These are phyloP conservation scores for Porphyrio hochstetteri DNA, from an alignment of 2,113 vertebrate species.

Conservation along the genomic window DNA sequence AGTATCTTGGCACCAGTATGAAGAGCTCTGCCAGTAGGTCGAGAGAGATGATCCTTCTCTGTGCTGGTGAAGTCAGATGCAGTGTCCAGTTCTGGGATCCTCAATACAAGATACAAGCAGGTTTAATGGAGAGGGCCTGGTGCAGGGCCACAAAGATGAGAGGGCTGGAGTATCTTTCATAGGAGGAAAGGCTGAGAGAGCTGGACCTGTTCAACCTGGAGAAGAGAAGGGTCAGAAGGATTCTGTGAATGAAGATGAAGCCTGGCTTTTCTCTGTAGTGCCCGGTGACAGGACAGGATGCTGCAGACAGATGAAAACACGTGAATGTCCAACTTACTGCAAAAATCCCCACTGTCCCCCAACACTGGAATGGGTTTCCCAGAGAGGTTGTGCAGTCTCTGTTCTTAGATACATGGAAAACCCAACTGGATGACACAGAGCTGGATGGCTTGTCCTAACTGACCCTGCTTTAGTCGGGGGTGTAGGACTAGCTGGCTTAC, in stretches of 20 bases:
- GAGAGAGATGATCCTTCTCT: not conserved
- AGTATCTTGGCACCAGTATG: not conserved
- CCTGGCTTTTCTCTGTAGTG: not conserved
- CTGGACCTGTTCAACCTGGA: not conserved
- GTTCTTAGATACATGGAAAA: not conserved
- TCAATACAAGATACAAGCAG: rapidly evolving
- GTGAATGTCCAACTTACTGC: not conserved
- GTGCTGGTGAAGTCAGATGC: not conserved
- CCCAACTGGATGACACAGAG: rapidly evolving
- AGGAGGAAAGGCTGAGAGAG: not conserved
- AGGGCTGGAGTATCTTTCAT: not conserved
- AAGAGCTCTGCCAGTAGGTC: not conserved
- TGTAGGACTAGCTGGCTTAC: not conserved
- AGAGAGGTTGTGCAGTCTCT: not conserved
- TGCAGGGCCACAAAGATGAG: not conserved
- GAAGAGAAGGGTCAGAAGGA: not conserved
- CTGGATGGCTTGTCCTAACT: not conserved
- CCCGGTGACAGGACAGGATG: not conserved
- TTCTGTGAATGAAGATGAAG: not conserved
- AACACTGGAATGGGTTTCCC: not conserved
- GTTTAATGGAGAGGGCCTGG: not conserved
- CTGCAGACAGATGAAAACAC: not conserved
- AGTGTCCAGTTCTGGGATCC: not conserved
- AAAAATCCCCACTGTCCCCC: rapidly evolving
- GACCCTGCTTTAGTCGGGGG: not conserved